These are phyloP conservation scores for Enoplosus armatus DNA, from an alignment of 2,797 vertebrate species.

Conservation along the genomic window DNA sequence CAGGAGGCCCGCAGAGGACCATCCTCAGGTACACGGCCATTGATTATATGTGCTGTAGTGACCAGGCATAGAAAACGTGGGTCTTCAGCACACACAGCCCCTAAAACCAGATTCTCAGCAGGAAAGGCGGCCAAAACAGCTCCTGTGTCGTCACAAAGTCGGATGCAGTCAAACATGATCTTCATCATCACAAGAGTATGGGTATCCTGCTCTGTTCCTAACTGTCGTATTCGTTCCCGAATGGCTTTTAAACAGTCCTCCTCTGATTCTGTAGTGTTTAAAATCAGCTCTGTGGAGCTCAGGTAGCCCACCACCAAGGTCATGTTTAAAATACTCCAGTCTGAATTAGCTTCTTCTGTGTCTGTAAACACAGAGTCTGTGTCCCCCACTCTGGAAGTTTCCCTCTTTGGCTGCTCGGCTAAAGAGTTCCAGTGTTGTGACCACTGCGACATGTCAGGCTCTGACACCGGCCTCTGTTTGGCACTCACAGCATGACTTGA, in stretches of 20 bases:
- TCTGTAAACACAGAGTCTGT: slow-evolving; percentile 86
- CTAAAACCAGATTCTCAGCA: slow-evolving; percentile 94
- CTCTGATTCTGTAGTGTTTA: slow-evolving; percentile 87
- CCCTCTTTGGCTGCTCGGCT: slow-evolving; percentile 74
- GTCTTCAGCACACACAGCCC: slow-evolving; percentile 95
- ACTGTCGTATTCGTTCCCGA: slow-evolving; percentile 90
- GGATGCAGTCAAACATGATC: slow-evolving; percentile 93
- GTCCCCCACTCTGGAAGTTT: slow-evolving; percentile 70
- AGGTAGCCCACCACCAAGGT: slow-evolving; percentile 96
- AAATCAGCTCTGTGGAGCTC: slow-evolving; percentile 93
- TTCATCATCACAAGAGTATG: slow-evolving; percentile 95
- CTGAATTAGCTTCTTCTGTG: slow-evolving; percentile 84
- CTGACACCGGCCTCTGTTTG: slow-evolving; percentile 89
- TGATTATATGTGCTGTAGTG: slow-evolving; percentile 89
- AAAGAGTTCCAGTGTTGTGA: slow-evolving; percentile 76
- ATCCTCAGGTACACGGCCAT: slow-evolving; percentile 85
- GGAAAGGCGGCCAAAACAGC: slow-evolving; percentile 92
- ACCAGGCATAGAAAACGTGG: slow-evolving; percentile 94
- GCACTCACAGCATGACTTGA: slow-evolving; percentile 40
- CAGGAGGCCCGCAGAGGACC: slow-evolving; percentile 90
- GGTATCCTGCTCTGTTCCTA: slow-evolving; percentile 93
- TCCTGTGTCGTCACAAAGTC: slow-evolving; percentile 91
- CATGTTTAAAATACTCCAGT: slow-evolving; percentile 91
- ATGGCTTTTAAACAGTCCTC: slow-evolving; percentile 91
- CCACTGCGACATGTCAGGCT: slow-evolving; percentile 89